phyloP scores from a whole-genome alignment of 2,888 invertebrate species.

The Tetragonisca angustula region DNA sequence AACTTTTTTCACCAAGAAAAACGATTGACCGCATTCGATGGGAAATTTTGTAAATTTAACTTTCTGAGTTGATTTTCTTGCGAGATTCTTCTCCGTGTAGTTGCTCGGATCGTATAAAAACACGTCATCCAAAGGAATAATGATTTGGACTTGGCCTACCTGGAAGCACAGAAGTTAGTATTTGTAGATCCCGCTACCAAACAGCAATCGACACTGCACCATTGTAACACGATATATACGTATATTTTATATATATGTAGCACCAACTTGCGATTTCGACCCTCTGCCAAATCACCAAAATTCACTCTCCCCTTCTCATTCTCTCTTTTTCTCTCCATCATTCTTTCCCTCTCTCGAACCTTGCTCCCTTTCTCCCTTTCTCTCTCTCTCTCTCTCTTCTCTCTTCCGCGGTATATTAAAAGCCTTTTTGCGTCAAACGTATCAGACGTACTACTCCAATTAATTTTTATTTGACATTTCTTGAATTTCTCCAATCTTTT shows the following conservation, averaged over 20 bases:
- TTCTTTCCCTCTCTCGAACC: constrained; percentile 28
- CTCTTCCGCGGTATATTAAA: constrained; percentile 45
- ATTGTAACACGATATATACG: constrained; percentile 78
- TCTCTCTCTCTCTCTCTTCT: constrained; percentile 32
- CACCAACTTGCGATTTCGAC: constrained; percentile 81
- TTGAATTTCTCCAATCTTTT: background rate
- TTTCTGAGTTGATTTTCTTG: no score
- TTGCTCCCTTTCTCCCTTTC: background rate
- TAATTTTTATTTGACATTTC: background rate
- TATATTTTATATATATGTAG: constrained; percentile 74
- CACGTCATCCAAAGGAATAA: constrained; percentile 78
- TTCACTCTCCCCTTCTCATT: constrained; percentile 58
- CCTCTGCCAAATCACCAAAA: constrained; percentile 81
- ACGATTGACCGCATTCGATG: no score
- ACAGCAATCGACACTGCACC: constrained; percentile 84
- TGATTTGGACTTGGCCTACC: constrained; percentile 84
- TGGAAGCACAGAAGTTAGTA: constrained; percentile 85
- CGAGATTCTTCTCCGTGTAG: background rate
- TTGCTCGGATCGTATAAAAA: constrained; percentile 57
- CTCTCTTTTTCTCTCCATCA: constrained; percentile 12
- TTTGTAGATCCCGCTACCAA: constrained; percentile 84
- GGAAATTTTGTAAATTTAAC: no score
- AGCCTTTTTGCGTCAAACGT: constrained; percentile 53
- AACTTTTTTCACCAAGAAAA: background rate
- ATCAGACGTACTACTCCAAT: background rate